These are phyloP conservation scores for Cryptotermes secundus DNA, from an alignment of 1,140 invertebrate genomes.

Conservation along the genomic window DNA sequence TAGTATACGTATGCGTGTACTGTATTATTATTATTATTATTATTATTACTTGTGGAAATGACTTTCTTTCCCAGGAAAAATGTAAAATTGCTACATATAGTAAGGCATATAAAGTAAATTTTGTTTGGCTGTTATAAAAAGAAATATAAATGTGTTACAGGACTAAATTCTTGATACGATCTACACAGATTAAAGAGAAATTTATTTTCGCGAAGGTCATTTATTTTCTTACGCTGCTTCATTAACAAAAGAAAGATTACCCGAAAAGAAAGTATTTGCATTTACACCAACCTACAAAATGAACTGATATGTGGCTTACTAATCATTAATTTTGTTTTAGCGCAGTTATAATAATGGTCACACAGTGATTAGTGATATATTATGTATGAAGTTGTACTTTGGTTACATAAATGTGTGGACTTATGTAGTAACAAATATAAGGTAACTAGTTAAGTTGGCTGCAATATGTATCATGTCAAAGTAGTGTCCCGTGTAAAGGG, in stretches of 20 bases:
- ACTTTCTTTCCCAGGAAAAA: not conserved
- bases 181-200: not conserved
- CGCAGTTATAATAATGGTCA: not conserved
- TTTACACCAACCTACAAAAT: constrained; percentile 1
- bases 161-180: no score
- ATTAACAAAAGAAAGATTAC: not conserved
- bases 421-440: not conserved
- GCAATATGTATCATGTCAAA: constrained; percentile 12
- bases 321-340: not conserved
- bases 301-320: not conserved
- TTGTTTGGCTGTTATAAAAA: not conserved
- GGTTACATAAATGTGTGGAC: not conserved
- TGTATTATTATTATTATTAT: not conserved
- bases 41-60: no score
- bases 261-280: not conserved
- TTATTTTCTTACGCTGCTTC: not conserved
- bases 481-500: constrained; percentile 26
- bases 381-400: not conserved
- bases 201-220: not conserved
- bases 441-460: constrained; percentile 1
- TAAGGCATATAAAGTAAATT: not conserved
- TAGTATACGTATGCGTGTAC: no score
- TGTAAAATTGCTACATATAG: not conserved
- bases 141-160: no score
- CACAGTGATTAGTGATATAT: not conserved